phyloP scores from a whole-genome alignment of 2,113 vertebrate species.

The Martes martes region DNA sequence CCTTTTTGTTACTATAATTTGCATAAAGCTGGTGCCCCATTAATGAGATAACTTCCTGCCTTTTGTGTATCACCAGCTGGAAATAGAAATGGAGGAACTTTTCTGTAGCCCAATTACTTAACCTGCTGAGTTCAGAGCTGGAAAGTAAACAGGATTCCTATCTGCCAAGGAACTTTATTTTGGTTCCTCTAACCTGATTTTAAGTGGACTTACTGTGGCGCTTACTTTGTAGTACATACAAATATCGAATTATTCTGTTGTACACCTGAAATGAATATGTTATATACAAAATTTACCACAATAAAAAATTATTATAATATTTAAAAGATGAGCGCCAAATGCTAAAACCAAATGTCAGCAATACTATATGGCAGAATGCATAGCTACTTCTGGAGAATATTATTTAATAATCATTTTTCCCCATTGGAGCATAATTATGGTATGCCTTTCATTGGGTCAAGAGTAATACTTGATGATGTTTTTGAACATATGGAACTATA shows the following conservation, averaged over 20 bases:
- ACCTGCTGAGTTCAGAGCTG: conserved; percentile 92
- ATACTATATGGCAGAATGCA: background rate
- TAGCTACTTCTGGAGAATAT: conserved; percentile 23
- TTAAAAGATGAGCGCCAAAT: conserved; percentile 65
- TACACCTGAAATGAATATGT: background rate
- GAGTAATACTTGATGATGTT: conserved; percentile 7
- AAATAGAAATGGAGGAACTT: conserved; percentile 90
- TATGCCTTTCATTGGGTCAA: conserved; percentile 2
- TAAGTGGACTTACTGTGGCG: background rate
- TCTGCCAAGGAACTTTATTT: conserved; percentile 83
- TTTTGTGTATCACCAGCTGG: conserved; percentile 90
- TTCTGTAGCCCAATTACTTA: conserved; percentile 89
- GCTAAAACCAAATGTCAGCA: conserved; percentile 62
- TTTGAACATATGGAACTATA: conserved; percentile 40
- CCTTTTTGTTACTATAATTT: conserved; percentile 90
- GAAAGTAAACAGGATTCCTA: conserved; percentile 86
- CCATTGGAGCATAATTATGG: background rate
- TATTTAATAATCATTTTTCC: conserved; percentile 55
- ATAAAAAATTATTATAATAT: conserved; percentile 20
- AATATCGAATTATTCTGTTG: background rate
- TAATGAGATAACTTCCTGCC: conserved; percentile 92
- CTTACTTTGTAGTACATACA: background rate
- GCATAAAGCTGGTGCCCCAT: conserved; percentile 91
- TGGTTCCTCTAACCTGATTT: conserved; percentile 76
- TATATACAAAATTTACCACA: background rate